Evolutionary conservation across 1,140 invertebrate species (phyloP), one percentile per base, ranked within the genome.

Genomic region (Halesus radiatus): DNA sequence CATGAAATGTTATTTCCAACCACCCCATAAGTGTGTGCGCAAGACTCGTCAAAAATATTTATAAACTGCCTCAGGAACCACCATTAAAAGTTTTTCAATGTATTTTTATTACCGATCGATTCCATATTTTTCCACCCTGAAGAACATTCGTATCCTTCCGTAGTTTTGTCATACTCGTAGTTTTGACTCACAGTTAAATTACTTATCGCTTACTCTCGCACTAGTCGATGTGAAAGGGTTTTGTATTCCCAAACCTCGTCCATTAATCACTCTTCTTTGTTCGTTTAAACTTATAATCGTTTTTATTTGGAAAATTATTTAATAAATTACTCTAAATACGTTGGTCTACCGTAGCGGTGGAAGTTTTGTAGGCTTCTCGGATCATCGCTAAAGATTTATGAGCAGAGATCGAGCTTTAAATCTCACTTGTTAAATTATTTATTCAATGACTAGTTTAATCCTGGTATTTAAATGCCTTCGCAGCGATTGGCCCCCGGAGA

Each of bases 231-330:
- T 66, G 62, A 66, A 66, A 66, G 45, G 62, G 37, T 45, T 66
- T 66, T 66, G 62, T 66, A 29, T 32, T 66, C 62, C 37, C 26
- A 8, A 29, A 29, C 62, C 26, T 66, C 26, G 23, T 66, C 29
- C 62, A 66, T 66, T 66, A 66, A 66, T 66, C 62, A 66, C 16
- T 66, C 26, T 16, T n/a, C 32, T 32, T 66, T 66, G 62, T 66
- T 66, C 62, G 62, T 6, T 16, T n/a, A 66, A 66, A 66, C 62
- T 66, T 32, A 66, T 29, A 66, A 56, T 56, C 54, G 54, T 56
- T 22, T 56, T 56, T 56, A 4, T 10, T 56, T 56, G 3, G 54
- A 22, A 56, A 56, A 56, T 56, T 56, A 56, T 56, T 56, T 56
- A 18, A 56, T 56, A 56, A 56, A 56, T 45, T 45, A 45, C 54